Conservation (phyloP, 2,797 vertebrate genomes). For the Sebastes minor region DNA sequence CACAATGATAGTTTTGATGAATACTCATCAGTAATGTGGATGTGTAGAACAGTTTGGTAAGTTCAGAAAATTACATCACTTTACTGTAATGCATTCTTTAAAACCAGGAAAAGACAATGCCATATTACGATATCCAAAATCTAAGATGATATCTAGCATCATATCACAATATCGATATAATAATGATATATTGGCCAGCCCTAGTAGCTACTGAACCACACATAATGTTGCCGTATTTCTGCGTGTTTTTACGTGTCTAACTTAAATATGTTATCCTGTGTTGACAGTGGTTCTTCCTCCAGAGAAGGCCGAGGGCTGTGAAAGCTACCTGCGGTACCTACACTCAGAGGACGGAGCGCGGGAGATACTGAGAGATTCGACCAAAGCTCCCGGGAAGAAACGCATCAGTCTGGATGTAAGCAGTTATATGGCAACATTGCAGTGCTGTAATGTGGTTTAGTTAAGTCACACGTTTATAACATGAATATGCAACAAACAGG, state of each 20-base stretch:
- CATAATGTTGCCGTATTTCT: background rate
- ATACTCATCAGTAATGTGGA: too few relatives aligned
- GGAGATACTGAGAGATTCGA: conserved; percentile 66
- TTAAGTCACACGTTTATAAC: background rate
- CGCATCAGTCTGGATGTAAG: conserved; percentile 83
- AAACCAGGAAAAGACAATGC: too few relatives aligned
- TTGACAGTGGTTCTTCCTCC: conserved; percentile 82
- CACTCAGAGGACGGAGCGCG: conserved; percentile 76
- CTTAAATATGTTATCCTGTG: background rate
- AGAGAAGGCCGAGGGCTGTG: conserved; percentile 83
- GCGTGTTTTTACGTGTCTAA: background rate
- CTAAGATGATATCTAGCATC: too few relatives aligned
- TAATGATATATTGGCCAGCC: too few relatives aligned
- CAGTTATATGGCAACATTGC: background rate
- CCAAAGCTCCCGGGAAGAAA: conserved; percentile 77
- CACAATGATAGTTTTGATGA: too few relatives aligned
- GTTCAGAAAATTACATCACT: too few relatives aligned
- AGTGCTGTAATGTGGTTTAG: background rate
- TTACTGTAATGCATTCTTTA: too few relatives aligned
- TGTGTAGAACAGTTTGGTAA: too few relatives aligned
- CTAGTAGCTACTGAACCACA: background rate
- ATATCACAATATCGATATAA: too few relatives aligned
- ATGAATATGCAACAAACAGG: background rate
- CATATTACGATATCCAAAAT: too few relatives aligned
- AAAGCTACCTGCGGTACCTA: conserved; percentile 76